These are phyloP conservation scores for Eleutherodactylus coqui DNA, from an alignment of 2,797 vertebrate genomes.

Conservation along the genomic window DNA sequence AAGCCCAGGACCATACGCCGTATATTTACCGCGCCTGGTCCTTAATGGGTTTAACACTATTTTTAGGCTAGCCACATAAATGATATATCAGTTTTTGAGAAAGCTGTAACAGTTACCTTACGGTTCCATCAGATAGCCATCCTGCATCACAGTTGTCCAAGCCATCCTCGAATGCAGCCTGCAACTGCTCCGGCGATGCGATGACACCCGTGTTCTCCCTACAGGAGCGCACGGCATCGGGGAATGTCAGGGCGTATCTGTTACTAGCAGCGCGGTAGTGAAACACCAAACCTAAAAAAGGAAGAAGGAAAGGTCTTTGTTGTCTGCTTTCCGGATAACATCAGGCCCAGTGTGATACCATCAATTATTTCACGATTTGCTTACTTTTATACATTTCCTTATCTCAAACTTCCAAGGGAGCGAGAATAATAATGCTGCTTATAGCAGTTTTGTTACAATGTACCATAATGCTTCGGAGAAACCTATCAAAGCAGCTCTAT, in stretches of 20 bases:
- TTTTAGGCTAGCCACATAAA: no score
- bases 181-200: constrained; percentile 86
- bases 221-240: constrained; percentile 84
- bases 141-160: constrained; percentile 96
- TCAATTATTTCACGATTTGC: background rate
- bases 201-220: constrained; percentile 84
- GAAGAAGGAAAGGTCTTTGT: background rate
- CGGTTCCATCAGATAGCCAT: constrained; percentile 91
- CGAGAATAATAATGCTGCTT: constrained; percentile 2
- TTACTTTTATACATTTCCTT: background rate
- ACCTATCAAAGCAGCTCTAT: background rate
- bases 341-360: constrained; percentile 9
- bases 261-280: constrained; percentile 89
- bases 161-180: constrained; percentile 91
- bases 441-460: background rate
- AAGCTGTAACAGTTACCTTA: constrained; percentile 76
- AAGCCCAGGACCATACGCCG: no score
- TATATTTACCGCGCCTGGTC: no score
- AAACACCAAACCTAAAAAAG: constrained; percentile 86
- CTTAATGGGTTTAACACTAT: no score
- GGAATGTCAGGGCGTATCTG: constrained; percentile 86
- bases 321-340: background rate
- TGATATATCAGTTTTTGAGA: background rate
- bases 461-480: background rate
- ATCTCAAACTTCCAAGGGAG: constrained; percentile 19